Base-by-base conservation (phyloP, 1,140 invertebrate genomes). In the Cherax quadricarinatus region DNA sequence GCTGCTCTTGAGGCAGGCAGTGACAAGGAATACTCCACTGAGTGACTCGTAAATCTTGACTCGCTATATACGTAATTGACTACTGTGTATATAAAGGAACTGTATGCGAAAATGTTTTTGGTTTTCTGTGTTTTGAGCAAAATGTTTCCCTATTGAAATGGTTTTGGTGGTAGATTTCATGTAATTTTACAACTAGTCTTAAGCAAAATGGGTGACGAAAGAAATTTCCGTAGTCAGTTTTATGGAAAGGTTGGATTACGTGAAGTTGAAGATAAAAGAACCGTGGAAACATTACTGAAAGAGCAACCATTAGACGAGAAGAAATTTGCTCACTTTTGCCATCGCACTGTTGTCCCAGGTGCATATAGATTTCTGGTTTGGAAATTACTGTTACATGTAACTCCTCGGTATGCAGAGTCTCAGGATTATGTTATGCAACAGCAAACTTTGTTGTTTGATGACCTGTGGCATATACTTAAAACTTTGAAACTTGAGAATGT, bases 201-300 rank as follows among this genome's bases (percentile, higher is more conserved):
- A 1, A 24, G n/a, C 60, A 53, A 9, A 75, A 92, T 85, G 91
- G 88, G 75, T 49, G 93, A 94, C 70, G 93, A 94, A 94, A 94
- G 98, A 94, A 99, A 98, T 95, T 98, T 99, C 95, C 96, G 98
- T 57, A 98, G 97, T 0, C 97, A 97, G 30, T 99, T 98, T 94
- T 98, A 98, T 94, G 97, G 98, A 51, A 98, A 97, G 96, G 97
- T 98, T 78, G 98, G 98, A 85, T 98, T 97, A 95, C 96, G 97
- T 86, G 97, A 97, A 93, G 98, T 98, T 0, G 98, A 98, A 95
- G 98, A 99, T 95, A 98, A 98, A 95, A 98, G 98, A 95, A 98
- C 98, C 0, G 95, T 99, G n/a, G 98, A 99, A 95, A 98, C 98
- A 94, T 95, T 99, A 9, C 95, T 98, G 89, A 98, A 98, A 94